These are phyloP conservation scores for Hemiscyllium ocellatum DNA, from an alignment of 2,113 vertebrate species.

Conservation along the genomic window DNA sequence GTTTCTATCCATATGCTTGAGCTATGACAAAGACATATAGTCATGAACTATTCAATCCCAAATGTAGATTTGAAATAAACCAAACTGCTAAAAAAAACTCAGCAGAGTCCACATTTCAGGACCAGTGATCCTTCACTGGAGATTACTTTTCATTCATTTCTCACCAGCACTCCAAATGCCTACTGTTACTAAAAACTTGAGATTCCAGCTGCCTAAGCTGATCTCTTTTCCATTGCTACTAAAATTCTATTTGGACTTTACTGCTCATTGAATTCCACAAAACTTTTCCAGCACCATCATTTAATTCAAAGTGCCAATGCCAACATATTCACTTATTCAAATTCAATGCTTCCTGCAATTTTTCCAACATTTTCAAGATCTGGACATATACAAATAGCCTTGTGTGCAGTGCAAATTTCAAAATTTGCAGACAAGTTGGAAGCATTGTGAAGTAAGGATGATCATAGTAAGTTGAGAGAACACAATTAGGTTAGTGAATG, in stretches of 20 bases:
- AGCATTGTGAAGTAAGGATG: too few relatives aligned
- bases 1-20: neutral
- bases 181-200: neutral
- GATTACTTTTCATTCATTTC: neutral
- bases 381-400: neutral
- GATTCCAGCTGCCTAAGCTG: neutral
- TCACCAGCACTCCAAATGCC: neutral
- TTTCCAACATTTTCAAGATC: neutral
- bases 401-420: too few relatives aligned
- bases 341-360: neutral
- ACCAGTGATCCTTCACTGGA: neutral
- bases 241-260: neutral
- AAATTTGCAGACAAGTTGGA: too few relatives aligned
- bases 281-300: neutral
- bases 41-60: neutral
- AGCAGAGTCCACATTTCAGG: too few relatives aligned
- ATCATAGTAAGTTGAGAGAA: too few relatives aligned
- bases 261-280: neutral
- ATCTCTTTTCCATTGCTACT: neutral
- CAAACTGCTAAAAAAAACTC: too few relatives aligned
- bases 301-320: neutral
- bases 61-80: neutral
- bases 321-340: neutral
- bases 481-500: too few relatives aligned
- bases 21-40: neutral